phyloP scores from a whole-genome alignment of 1,140 invertebrate species.

The Gryon sp. region DNA sequence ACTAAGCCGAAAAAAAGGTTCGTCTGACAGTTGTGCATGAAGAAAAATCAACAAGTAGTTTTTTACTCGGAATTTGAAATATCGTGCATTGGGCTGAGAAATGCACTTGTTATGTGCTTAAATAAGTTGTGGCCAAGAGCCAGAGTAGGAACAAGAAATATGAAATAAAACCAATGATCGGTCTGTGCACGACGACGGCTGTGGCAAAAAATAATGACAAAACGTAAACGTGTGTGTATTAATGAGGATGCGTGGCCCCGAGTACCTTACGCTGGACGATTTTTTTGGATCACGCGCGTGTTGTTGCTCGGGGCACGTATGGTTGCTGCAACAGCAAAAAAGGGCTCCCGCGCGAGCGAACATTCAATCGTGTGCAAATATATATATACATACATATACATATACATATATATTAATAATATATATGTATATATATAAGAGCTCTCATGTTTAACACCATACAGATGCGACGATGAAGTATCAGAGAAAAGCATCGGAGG shows the following conservation, averaged over 20 bases:
- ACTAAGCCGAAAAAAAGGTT: no score
- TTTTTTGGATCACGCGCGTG: constrained; percentile 24
- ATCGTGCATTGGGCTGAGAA: no score
- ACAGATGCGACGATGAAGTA: constrained; percentile 27
- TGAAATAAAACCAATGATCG: no score
- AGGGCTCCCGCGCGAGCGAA: constrained; percentile 10
- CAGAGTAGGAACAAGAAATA: no score
- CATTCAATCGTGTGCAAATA: no score
- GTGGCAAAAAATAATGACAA: constrained; percentile 39
- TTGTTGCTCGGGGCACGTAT: constrained; percentile 33
- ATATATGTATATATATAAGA: no score
- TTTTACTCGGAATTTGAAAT: constrained; percentile 7
- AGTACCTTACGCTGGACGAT: constrained; percentile 13
- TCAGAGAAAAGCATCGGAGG: constrained; percentile 20
- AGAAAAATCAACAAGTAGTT: no score
- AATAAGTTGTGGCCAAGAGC: constrained; percentile 18
- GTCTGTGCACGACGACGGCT: no score
- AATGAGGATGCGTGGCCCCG: constrained; percentile 34
- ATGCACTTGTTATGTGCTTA: constrained; percentile 32
- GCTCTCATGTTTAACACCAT: constrained; percentile 17
- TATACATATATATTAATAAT: no score
- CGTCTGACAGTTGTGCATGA: no score
- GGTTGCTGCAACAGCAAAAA: constrained; percentile 29
- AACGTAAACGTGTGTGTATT: no score
- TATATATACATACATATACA: no score